phyloP scores from a whole-genome alignment of 2,113 vertebrate genomes.

The Cnemophilus loriae region DNA sequence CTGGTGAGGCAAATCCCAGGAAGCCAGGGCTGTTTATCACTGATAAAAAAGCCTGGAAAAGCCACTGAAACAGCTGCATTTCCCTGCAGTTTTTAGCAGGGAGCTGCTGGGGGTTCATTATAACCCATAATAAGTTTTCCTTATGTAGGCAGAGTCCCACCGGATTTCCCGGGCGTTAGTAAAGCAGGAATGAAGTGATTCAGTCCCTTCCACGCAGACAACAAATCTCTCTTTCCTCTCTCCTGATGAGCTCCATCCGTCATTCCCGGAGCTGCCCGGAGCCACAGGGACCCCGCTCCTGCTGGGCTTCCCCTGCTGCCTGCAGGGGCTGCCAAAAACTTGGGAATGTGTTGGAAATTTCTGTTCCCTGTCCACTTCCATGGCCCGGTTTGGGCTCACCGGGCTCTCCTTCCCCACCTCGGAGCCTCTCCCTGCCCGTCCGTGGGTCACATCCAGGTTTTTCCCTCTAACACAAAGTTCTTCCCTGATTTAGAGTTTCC shows the following conservation, averaged over 20 bases:
- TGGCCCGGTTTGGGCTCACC: background rate
- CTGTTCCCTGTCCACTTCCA: background rate
- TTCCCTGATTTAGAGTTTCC: background rate
- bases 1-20: background rate
- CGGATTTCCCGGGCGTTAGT: background rate
- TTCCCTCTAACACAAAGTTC: background rate
- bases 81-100: background rate
- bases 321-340: background rate
- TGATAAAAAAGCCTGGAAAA: background rate
- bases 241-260: background rate
- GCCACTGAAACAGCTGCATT: background rate
- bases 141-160: background rate
- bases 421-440: background rate
- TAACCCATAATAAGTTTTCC: background rate
- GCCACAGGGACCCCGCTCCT: background rate
- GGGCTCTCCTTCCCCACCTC: background rate
- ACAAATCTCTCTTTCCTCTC: background rate
- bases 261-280: background rate
- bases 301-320: background rate
- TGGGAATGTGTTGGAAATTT: background rate
- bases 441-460: background rate
- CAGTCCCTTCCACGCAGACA: background rate
- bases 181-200: background rate
- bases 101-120: background rate
- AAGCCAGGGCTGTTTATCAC: background rate